Evolutionary conservation across 2,113 vertebrate genomes (phyloP), one percentile per base, ranked within the genome.

Genomic region (Toxostoma redivivum): DNA sequence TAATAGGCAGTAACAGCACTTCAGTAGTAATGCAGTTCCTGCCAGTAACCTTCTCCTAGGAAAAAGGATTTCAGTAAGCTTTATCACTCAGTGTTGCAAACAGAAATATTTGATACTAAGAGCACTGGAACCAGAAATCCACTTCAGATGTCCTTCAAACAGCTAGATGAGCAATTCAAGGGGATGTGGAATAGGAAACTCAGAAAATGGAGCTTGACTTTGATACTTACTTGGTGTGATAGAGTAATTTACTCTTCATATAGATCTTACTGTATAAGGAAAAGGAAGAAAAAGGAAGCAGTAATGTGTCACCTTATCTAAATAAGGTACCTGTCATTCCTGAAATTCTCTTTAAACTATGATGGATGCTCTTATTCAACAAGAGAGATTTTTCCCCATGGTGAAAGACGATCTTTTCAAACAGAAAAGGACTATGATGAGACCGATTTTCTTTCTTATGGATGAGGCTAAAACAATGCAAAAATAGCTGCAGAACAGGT

Each of bases 231-330:
- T 97, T 97, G 92, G 86, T 90, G 92, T 98, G 98, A 98, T 98
- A 97, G 97, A 97, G 88, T 97, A 97, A 98, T 98, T 98, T 97
- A 97, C 86, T 97, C 93, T 95, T 92, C 67, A 61, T 96, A 96
- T 94, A 97, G 97, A 97, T 97, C 93, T 97, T 87, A 96, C 94
- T 85, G 61, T 94, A 88, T 92, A 95, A 97, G 94, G 86, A 96
- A 97, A 95, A 92, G 67, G 60, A 96, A 72, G 44, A 28, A 77
- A 81, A 92, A 87, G 64, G 93, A 97, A 97, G 93, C 84, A 89
- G 80, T 97, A 97, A 98, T 96, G 85, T 97, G 96, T 97, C 96
- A 97, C 96, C 97, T 97, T 97, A 98, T 97, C 98, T 97, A 98
- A 98, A 98, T 97, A 98, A 97, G 97, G 92, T 97, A 96, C 69